Conservation (phyloP, 2,797 vertebrate species). For the Lepidocolaptes lacrymiger region DNA sequence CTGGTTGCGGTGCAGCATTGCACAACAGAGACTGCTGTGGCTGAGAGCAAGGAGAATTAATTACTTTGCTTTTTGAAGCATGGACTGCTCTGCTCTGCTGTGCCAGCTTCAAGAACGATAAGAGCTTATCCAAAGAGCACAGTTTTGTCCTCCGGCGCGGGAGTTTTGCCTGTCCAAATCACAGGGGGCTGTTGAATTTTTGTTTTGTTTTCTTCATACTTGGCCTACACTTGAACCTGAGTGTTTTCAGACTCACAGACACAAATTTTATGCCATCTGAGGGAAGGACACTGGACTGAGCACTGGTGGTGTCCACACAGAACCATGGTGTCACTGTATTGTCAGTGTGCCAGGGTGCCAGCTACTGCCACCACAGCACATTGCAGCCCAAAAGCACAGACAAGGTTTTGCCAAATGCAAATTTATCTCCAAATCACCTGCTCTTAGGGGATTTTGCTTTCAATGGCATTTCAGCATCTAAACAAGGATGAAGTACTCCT, state of each 20-base stretch:
- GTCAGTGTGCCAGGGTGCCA: neutral
- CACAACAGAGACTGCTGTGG: neutral
- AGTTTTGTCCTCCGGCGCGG: neutral
- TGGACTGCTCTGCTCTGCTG: slow-evolving; percentile 26
- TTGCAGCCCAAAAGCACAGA: neutral
- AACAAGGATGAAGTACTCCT: neutral
- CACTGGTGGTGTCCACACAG: neutral
- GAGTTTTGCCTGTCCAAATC: neutral
- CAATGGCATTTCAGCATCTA: neutral
- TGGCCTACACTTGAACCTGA: neutral
- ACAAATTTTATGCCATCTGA: neutral
- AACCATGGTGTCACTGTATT: rapidly evolving
- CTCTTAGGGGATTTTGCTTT: neutral
- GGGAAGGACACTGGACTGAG: rapidly evolving
- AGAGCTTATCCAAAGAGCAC: neutral
- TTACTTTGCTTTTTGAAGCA: slow-evolving; percentile 65
- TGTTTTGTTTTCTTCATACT: neutral
- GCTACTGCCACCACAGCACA: rapidly evolving
- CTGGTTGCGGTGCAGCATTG: neutral
- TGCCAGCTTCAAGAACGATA: slow-evolving; percentile 29
- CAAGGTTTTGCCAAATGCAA: neutral
- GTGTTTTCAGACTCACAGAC: neutral
- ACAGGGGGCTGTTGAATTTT: neutral
- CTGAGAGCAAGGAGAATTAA: slow-evolving; percentile 56
- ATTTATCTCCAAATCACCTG: neutral